Conservation (phyloP, 2,113 vertebrate species). For the Neogobius melanostomus region DNA sequence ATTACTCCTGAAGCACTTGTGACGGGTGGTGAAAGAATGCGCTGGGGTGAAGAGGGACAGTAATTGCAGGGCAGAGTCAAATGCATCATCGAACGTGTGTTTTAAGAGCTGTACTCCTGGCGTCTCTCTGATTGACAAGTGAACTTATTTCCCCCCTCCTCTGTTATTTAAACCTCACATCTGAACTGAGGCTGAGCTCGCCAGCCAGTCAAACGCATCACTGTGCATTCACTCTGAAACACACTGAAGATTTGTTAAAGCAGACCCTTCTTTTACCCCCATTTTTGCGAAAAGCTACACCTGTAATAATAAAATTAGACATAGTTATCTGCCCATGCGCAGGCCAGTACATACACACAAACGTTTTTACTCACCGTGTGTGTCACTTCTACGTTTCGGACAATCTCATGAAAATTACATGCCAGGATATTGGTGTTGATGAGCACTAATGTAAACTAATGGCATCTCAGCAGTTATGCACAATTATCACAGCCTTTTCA, state of each 20-base stretch:
- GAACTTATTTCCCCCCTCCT: conserved; percentile 27
- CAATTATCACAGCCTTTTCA: no score
- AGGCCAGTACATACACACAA: no score
- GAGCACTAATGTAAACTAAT: no score
- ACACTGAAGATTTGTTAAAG: conserved; percentile 4
- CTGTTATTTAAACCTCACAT: conserved; percentile 37
- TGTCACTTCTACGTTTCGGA: no score
- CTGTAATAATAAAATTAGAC: not conserved
- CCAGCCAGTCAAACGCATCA: conserved; percentile 27
- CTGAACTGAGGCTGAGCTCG: conserved; percentile 4
- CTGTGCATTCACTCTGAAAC: not conserved
- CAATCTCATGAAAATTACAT: no score
- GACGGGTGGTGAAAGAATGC: conserved; percentile 47
- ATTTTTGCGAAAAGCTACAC: conserved; percentile 2
- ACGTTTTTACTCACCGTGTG: no score
- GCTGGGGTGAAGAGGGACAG: conserved; percentile 46
- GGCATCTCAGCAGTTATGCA: no score
- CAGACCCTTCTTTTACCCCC: conserved; percentile 12
- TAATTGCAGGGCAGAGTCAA: conserved; percentile 66
- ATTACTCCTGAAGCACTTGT: conserved; percentile 34
- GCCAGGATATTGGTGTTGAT: no score
- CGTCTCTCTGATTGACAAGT: conserved; percentile 53
- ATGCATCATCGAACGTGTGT: conserved; percentile 59
- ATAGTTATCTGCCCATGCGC: no score
- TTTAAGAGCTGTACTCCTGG: conserved; percentile 39